Conservation (phyloP, 1,140 invertebrate genomes). For the Ostrea denselamellosa region DNA sequence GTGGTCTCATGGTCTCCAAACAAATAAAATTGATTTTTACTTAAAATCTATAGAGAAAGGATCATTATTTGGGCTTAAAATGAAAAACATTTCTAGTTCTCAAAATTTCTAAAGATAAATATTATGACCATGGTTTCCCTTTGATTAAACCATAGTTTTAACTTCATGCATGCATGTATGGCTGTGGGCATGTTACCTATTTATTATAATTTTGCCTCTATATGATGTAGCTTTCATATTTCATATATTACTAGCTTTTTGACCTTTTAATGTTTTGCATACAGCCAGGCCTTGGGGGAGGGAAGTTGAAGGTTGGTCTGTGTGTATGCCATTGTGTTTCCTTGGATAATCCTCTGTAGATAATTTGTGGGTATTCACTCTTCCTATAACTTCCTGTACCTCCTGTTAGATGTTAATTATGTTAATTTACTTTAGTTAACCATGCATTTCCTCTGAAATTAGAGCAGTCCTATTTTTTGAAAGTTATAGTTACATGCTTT, state of each 20-base stretch:
- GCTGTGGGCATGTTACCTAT: background rate
- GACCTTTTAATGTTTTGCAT: slow-evolving; percentile 27
- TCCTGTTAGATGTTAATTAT: background rate
- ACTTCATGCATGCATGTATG: slow-evolving; percentile 4
- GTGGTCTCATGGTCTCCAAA: no score
- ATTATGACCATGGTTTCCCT: no score
- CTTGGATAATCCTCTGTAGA: slow-evolving; percentile 3
- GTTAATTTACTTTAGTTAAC: background rate
- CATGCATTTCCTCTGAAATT: background rate
- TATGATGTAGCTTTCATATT: background rate
- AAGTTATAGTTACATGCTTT: background rate
- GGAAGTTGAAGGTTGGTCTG: slow-evolving; percentile 18
- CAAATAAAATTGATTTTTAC: no score
- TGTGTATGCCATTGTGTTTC: slow-evolving; percentile 17
- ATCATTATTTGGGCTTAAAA: no score
- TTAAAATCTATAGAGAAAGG: no score
- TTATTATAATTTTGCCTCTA: no score
- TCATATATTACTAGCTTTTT: slow-evolving; percentile 5
- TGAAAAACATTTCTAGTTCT: no score
- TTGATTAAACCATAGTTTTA: background rate
- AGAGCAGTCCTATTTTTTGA: background rate
- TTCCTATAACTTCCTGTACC: background rate
- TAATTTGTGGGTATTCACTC: background rate
- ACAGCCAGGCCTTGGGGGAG: slow-evolving; percentile 25
- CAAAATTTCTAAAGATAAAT: no score